phyloP scores from a whole-genome alignment of 2,888 invertebrate species.

The Latrodectus elegans region DNA sequence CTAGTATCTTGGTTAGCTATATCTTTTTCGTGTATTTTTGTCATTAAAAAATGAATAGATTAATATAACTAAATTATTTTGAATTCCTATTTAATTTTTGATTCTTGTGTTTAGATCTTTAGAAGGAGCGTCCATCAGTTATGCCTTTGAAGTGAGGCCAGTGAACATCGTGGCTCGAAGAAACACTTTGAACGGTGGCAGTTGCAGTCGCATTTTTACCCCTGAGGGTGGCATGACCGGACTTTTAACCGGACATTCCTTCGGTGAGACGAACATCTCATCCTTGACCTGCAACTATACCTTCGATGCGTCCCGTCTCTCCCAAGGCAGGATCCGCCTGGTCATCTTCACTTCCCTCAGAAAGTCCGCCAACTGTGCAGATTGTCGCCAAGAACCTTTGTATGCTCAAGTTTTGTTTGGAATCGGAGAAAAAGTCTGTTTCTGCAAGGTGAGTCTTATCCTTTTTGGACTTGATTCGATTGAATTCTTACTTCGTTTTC shows the following conservation, averaged over 20 bases:
- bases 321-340: conserved; percentile 71
- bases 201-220: conserved; percentile 49
- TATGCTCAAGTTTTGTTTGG: conserved; percentile 42
- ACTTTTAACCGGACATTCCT: conserved; percentile 24
- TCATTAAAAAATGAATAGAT: too few relatives aligned
- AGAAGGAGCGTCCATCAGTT: conserved; percentile 86
- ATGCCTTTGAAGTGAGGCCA: conserved; percentile 70
- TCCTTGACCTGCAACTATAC: conserved; percentile 71
- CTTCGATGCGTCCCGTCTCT: conserved; percentile 71
- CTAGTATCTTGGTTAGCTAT: too few relatives aligned
- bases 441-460: conserved; percentile 50
- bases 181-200: conserved; percentile 30
- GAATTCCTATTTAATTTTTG: neutral
- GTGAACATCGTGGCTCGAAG: conserved; percentile 47
- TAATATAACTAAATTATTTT: neutral
- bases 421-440: conserved; percentile 44
- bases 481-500: neutral
- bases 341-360: conserved; percentile 44
- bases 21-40: too few relatives aligned
- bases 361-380: conserved; percentile 29
- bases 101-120: conserved; percentile 79
- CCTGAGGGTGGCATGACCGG: conserved; percentile 57
- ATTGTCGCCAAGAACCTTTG: conserved; percentile 61
- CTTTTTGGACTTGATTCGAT: neutral
- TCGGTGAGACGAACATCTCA: conserved; percentile 23